phyloP scores from a whole-genome alignment of 2,113 vertebrate species.

The Rafetus swinhoei region DNA sequence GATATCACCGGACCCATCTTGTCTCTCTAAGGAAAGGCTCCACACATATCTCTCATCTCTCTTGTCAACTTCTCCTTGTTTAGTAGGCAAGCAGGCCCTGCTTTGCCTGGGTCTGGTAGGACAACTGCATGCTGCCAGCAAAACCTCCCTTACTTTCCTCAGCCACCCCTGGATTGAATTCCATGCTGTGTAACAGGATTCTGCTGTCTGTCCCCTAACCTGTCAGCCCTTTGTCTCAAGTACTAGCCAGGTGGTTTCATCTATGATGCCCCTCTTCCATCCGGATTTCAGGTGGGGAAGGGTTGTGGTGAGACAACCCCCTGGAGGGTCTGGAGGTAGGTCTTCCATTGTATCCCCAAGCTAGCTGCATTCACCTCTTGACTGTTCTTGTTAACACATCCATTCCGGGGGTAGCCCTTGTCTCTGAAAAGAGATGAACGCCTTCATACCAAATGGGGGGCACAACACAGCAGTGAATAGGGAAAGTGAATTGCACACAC shows the following conservation, averaged over 20 bases:
- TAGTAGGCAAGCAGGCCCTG: neutral
- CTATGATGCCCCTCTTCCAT: neutral
- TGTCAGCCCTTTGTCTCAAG: neutral
- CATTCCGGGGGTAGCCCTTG: neutral
- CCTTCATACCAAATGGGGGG: neutral
- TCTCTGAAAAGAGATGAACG: neutral
- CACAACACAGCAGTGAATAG: neutral
- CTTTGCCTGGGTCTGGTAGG: neutral
- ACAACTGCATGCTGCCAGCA: too few relatives aligned
- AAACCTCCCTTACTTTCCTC: neutral
- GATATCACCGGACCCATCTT: too few relatives aligned
- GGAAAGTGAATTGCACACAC: neutral
- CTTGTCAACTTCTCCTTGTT: neutral
- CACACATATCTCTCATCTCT: neutral
- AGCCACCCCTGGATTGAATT: neutral
- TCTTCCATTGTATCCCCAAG: neutral
- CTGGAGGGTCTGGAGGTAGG: neutral
- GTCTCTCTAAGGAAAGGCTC: neutral
- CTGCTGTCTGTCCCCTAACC: neutral
- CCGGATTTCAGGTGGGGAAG: neutral
- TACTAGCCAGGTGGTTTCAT: neutral
- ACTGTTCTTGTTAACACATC: neutral
- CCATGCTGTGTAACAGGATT: neutral
- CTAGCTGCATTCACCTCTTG: neutral
- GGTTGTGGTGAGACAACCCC: neutral